Evolutionary conservation across 2,888 invertebrate species (phyloP), one percentile per base, ranked within the genome.

Genomic region (Deilephila porcellus): DNA sequence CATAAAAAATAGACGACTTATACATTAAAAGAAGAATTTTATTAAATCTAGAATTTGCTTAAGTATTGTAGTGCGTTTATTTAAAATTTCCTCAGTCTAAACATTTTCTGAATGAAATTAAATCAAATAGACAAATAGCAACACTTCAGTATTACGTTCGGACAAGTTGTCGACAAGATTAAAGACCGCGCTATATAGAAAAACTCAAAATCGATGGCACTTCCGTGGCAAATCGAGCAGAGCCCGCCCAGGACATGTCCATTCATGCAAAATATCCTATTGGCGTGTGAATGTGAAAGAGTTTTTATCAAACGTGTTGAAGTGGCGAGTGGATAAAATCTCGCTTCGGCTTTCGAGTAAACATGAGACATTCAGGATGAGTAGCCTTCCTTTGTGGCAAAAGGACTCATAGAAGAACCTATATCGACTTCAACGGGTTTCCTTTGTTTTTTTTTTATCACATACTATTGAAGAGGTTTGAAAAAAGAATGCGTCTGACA

Each of bases 281-380:
- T 67, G 71, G 71, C 71, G 70, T 34, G 56, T 71, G 72, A 71
- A 71, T 20, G 67, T 76, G 77, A 77, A 78, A 76, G 76, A 75
- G 71, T 75, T 78, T 75, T 79, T 71, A 71, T 70, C 62, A 60
- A 80, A 77, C 75, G 76, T 70, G 73, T 73, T 34, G 63, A 79
- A 80, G 77, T 78, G 79, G 76, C 74, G 73, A 74, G 25, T 75
- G 74, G 81, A 81, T 79, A 78, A 73, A 73, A 79, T 80, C 81
- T 78, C 71, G 75, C 74, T 73, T 74, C 70, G 70, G 70, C 67
- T 53, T 52, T 59, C 37, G 60, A 73, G 60, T 70, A 70, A 60
- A 70, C 34, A 34, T 56, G 63, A 72, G 29, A 52, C 52, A 29
- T 32, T 32, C 29, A 45, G 72, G 34, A 64, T 19, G 56, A 34